Percentiles rank a stretch among this genome's conserved stretches.
phyloP scores from a whole-genome alignment of 2,113 vertebrate genomes.

The Promerops cafer region DNA sequence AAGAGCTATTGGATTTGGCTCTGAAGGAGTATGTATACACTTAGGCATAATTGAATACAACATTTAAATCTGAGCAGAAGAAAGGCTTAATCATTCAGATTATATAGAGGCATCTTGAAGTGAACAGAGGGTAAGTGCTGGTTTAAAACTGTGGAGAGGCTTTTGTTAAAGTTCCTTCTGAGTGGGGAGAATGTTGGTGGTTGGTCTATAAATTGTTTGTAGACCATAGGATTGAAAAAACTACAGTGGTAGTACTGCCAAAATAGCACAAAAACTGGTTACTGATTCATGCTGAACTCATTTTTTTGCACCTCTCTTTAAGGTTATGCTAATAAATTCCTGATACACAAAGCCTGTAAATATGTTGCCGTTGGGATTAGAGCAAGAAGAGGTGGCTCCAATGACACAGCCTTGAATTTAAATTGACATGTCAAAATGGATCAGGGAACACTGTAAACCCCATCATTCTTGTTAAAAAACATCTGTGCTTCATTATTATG shows the following conservation, averaged over 20 bases:
- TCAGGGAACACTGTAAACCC: not conserved
- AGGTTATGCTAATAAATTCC: not conserved
- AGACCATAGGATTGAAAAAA: not conserved
- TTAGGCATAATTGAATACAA: constrained; percentile 10
- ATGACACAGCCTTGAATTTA: not conserved
- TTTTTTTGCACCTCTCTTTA: not conserved
- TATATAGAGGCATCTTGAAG: not conserved
- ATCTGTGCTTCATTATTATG: not conserved
- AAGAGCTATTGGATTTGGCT: constrained; percentile 19
- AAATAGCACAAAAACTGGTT: not conserved
- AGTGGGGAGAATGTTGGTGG: not conserved
- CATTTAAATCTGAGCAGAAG: constrained; percentile 3
- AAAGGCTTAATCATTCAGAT: not conserved
- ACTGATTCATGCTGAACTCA: not conserved
- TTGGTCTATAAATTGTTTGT: not conserved
- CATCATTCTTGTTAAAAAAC: not conserved
- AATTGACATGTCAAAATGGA: not conserved
- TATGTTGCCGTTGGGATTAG: not conserved
- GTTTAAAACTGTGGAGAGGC: not conserved
- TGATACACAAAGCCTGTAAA: not conserved
- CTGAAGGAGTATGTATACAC: not conserved
- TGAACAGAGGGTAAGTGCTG: not conserved
- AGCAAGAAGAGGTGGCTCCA: not conserved
- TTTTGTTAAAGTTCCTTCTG: not conserved
- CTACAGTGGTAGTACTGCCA: not conserved